Percentiles rank a stretch among this genome's conserved stretches.
Evolutionary conservation across 2,888 invertebrate species (phyloP).

Genomic region (Atrina japonica): DNA sequence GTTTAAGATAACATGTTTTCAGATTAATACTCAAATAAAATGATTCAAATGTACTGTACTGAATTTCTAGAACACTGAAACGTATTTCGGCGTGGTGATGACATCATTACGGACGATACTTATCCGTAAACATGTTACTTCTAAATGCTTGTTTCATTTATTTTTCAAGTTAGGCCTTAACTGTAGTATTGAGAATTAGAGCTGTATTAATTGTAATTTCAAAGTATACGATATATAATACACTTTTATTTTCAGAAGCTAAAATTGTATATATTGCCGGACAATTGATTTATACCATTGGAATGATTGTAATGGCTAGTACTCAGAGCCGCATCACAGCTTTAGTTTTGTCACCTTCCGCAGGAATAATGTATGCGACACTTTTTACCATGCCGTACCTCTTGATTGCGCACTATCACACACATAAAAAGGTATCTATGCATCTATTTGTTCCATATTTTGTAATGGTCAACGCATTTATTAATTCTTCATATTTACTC

Average conservation of each 20-base stretch:
- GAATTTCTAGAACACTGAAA: no score
- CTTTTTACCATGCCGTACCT: slow-evolving; percentile 98
- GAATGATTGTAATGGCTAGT: slow-evolving; percentile 93
- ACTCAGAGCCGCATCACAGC: slow-evolving; percentile 82
- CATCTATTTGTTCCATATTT: neutral
- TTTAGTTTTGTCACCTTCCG: slow-evolving; percentile 87
- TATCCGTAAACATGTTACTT: no score
- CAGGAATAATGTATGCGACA: slow-evolving; percentile 98
- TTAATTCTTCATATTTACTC: slow-evolving; percentile 10
- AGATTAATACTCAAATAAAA: no score
- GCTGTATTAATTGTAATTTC: no score
- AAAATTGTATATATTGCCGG: slow-evolving; percentile 93
- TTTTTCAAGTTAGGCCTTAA: no score
- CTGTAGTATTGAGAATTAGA: no score
- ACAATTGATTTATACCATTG: slow-evolving; percentile 91
- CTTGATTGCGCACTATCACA: slow-evolving; percentile 95
- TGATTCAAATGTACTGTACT: no score
- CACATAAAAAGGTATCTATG: slow-evolving; percentile 89
- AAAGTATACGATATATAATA: no score
- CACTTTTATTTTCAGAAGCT: slow-evolving; percentile 85
- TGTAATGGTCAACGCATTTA: neutral
- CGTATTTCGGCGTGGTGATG: no score
- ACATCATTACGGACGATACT: no score
- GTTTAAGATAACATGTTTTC: no score
- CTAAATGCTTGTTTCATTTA: no score